A percentile compares a stretch with the other conserved stretches of the same genome.
Evolutionary conservation across 2,113 vertebrate species (phyloP).

Genomic region (Madoqua kirkii): DNA sequence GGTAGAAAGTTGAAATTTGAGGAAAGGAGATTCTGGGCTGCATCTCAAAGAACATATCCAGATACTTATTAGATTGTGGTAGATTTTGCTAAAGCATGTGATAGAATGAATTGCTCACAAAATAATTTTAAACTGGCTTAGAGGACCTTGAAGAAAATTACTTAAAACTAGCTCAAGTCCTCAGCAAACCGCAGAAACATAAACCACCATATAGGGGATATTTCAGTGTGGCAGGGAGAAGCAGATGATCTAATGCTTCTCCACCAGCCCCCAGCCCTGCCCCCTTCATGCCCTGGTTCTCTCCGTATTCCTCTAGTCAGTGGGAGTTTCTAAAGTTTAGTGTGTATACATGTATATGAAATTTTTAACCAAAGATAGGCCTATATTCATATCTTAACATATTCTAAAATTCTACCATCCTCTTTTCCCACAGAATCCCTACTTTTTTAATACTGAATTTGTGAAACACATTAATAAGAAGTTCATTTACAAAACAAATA

Average conservation of each 20-base stretch:
- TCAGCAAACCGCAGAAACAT: slow-evolving; percentile 52
- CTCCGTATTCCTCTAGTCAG: background rate
- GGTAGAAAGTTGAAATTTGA: slow-evolving; percentile 7
- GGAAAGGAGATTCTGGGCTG: background rate
- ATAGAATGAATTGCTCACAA: slow-evolving; percentile 30
- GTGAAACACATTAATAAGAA: background rate
- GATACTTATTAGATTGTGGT: slow-evolving; percentile 33
- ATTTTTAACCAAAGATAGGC: background rate
- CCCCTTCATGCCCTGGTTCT: background rate
- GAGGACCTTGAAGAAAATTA: slow-evolving; percentile 46
- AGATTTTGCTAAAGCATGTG: background rate
- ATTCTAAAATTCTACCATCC: background rate
- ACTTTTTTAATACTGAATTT: background rate
- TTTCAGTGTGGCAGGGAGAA: background rate
- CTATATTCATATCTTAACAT: background rate
- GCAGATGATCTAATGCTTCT: background rate
- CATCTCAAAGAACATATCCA: background rate
- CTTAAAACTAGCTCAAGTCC: slow-evolving; percentile 31
- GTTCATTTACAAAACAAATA: background rate
- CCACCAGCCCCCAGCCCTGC: background rate
- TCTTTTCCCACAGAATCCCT: background rate
- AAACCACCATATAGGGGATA: slow-evolving; percentile 25
- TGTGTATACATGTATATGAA: background rate
- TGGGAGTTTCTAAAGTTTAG: background rate
- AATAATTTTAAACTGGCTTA: slow-evolving; percentile 47